These are phyloP conservation scores for Hydrocynus forskahlii DNA, from an alignment of 2,797 vertebrate genomes.

Conservation along the genomic window DNA sequence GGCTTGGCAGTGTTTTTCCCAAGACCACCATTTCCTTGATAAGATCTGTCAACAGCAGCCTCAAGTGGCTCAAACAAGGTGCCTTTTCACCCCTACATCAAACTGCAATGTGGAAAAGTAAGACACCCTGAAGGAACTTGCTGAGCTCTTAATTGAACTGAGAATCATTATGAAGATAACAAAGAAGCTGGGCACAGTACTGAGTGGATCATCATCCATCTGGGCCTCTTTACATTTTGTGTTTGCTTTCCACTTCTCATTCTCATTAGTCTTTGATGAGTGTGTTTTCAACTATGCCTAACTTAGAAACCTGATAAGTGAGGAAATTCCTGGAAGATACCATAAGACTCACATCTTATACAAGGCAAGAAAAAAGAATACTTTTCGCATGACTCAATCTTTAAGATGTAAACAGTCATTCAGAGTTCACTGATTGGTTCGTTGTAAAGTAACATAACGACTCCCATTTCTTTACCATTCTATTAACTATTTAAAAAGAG, in stretches of 20 bases:
- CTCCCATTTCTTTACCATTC: too few relatives aligned
- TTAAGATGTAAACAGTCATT: too few relatives aligned
- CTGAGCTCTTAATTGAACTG: not conserved
- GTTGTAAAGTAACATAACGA: too few relatives aligned
- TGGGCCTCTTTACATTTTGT: not conserved
- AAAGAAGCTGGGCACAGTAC: not conserved
- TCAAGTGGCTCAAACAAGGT: not conserved
- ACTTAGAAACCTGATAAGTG: not conserved
- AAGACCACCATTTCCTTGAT: not conserved
- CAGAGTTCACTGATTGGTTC: too few relatives aligned
- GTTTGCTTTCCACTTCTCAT: not conserved
- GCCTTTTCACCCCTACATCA: not conserved
- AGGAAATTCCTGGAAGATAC: not conserved
- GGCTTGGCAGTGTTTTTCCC: not conserved
- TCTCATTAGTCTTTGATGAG: not conserved
- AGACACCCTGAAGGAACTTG: not conserved
- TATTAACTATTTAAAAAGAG: too few relatives aligned
- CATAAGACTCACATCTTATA: too few relatives aligned
- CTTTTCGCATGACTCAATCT: too few relatives aligned
- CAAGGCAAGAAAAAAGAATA: too few relatives aligned
- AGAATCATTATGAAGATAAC: not conserved
- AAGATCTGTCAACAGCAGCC: not conserved
- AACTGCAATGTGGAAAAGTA: not conserved
- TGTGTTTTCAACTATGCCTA: not conserved
- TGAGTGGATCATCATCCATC: not conserved